Percentiles rank a stretch among this genome's conserved stretches.
Evolutionary conservation across 2,888 invertebrate genomes (phyloP).

Genomic region (Amaurobius ferox): DNA sequence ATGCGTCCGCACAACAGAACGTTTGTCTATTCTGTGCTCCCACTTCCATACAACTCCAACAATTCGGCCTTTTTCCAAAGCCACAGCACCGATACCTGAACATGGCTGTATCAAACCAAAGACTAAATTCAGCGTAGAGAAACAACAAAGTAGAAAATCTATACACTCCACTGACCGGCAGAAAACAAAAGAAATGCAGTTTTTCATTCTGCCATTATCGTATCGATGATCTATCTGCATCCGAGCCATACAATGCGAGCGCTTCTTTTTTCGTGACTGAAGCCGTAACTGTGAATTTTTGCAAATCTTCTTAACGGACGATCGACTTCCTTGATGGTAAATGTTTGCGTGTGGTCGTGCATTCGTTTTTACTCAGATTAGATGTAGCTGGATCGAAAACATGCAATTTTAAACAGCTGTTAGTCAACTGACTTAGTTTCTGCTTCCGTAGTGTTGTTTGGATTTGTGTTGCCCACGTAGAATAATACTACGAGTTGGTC

Average conservation of each 20-base stretch:
- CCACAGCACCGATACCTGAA: background rate
- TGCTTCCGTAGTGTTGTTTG: background rate
- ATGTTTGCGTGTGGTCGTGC: slow-evolving; percentile 9
- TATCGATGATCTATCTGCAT: slow-evolving; percentile 33
- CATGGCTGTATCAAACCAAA: background rate
- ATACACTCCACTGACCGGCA: slow-evolving; percentile 46
- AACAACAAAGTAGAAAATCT: background rate
- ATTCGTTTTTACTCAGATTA: background rate
- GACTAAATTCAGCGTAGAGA: background rate
- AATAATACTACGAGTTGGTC: no score
- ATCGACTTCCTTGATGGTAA: slow-evolving; percentile 54
- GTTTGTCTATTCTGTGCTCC: background rate
- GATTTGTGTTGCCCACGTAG: no score
- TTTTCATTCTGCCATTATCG: slow-evolving; percentile 40
- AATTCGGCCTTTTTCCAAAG: background rate
- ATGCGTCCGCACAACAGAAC: slow-evolving; percentile 3
- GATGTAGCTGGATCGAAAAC: no score
- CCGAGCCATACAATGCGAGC: slow-evolving; percentile 24
- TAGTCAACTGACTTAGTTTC: background rate
- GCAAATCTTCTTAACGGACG: slow-evolving; percentile 46
- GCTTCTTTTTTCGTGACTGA: slow-evolving; percentile 49
- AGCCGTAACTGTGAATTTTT: slow-evolving; percentile 54
- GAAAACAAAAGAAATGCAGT: slow-evolving; percentile 49
- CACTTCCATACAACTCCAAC: background rate
- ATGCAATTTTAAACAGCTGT: background rate